Evolutionary conservation across 2,113 vertebrate species (phyloP), one percentile per base, ranked within the genome.

Genomic region (Collichthys lucidus): DNA sequence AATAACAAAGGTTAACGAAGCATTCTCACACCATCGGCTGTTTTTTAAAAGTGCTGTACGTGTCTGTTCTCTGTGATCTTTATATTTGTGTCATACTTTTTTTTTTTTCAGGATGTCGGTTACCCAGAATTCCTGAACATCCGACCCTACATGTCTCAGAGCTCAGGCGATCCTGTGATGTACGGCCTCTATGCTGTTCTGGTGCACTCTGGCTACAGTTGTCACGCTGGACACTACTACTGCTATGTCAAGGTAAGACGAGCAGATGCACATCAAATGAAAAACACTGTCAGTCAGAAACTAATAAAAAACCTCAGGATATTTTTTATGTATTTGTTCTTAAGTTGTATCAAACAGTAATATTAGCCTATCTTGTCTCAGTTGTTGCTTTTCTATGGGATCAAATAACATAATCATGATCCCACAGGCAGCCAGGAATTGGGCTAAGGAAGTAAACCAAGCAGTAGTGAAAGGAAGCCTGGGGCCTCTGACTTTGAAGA

Each of bases 161-260:
- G 88, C 79, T 94, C 74, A 0, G 97, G 97, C 0, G 96, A 97
- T 15, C 95, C 98, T 0, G 92, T 99, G 22, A 95, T 91, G 74
- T 99, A 98, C 0, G 94, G 95, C 0, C 97, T 99, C 49, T 99
- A 99, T 0, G 98, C 98, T 0, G 98, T 98, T 49, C 95, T 99
- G 86, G 98, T 99, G 60, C 98, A 99, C 88, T 97, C 97, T 1
- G 98, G 97, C 10, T 97, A 97, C 91, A 98, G 97, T 86, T 99
- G 98, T 92, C 97, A 98, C 0, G 96, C 96, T 0, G 98, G 98
- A 0, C 98, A 99, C 90, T 99, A 99, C 77, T 99, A 98, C 91
- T 99, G 98, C 92, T 98, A 99, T 0, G 96, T 99, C 67, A 99
- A 99, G 96, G 98, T 98, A 76, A 89, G 44, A 53, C 0, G 1